These are phyloP conservation scores for Lysandra bellargus DNA, from an alignment of 2,888 invertebrate species.

Conservation along the genomic window DNA sequence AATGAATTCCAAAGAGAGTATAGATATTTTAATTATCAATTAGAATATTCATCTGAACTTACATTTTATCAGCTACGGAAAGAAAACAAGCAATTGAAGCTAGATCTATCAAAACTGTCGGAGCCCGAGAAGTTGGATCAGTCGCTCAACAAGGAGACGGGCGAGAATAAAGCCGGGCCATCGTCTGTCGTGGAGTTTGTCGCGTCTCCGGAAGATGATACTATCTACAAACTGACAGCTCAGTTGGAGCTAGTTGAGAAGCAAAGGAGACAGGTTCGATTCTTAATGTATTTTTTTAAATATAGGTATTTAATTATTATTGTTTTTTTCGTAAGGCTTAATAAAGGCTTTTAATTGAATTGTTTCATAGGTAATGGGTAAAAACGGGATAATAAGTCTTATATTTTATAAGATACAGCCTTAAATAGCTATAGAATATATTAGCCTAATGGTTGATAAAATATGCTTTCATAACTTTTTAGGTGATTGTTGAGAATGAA, in stretches of 20 bases:
- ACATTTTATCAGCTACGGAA: conserved; percentile 55
- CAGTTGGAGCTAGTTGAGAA: conserved; percentile 71
- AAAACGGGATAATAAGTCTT: too few species aligned
- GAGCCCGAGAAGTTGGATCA: conserved; percentile 44
- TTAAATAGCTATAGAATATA: too few species aligned
- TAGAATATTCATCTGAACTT: not conserved
- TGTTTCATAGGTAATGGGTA: too few species aligned
- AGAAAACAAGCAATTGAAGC: conserved; percentile 66
- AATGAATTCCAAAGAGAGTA: too few species aligned
- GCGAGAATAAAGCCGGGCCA: conserved; percentile 54
- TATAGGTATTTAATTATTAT: too few species aligned
- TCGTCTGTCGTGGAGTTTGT: conserved; percentile 70
- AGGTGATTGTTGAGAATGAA: conserved; percentile 74
- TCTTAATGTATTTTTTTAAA: too few species aligned
- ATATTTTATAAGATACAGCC: too few species aligned
- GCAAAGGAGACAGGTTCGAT: conserved; percentile 64
- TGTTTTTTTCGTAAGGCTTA: too few species aligned
- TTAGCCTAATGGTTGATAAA: too few species aligned
- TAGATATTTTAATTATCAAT: not conserved
- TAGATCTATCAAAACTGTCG: conserved; percentile 51
- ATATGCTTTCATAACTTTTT: not conserved
- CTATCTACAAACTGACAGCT: conserved; percentile 67
- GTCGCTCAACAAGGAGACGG: conserved; percentile 47
- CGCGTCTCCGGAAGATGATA: conserved; percentile 71
- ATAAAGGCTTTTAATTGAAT: too few species aligned